Conservation (phyloP, 2,113 vertebrate genomes). For the Microcebus griseorufus region DNA sequence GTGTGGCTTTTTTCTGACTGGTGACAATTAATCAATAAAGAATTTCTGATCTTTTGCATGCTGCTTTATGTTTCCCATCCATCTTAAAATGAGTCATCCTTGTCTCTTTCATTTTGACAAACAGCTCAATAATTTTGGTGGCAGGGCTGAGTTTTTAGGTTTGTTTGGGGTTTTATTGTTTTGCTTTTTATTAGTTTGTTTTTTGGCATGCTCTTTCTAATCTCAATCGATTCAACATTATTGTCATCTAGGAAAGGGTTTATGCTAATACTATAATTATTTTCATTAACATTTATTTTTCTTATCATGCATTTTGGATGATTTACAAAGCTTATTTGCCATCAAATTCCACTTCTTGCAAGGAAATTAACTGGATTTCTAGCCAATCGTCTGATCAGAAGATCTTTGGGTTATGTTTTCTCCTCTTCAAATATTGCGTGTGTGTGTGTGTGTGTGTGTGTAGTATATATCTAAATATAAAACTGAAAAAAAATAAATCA, state of each 20-base stretch:
- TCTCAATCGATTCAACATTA: constrained; percentile 5
- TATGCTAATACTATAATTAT: constrained; percentile 1
- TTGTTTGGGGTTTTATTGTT: background rate
- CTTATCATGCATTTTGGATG: background rate
- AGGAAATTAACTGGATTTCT: background rate
- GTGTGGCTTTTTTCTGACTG: background rate
- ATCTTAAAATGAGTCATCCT: background rate
- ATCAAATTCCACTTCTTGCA: background rate
- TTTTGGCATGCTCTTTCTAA: background rate
- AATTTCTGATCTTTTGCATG: background rate
- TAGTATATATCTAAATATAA: background rate
- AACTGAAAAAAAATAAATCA: constrained; percentile 24
- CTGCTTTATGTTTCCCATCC: background rate
- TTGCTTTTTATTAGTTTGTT: background rate
- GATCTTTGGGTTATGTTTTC: background rate
- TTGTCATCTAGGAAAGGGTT: background rate
- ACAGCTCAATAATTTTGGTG: constrained; percentile 9
- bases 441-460: no score
- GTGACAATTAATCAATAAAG: background rate
- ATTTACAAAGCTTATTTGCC: constrained; percentile 40
- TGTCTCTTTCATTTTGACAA: constrained; percentile 42
- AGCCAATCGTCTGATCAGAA: background rate
- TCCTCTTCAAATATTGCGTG: background rate
- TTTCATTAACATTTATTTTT: constrained; percentile 54
- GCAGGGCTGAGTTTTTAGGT: background rate